Evolutionary conservation across 2,888 invertebrate genomes (phyloP).

Genomic region (Ceramica pisi): DNA sequence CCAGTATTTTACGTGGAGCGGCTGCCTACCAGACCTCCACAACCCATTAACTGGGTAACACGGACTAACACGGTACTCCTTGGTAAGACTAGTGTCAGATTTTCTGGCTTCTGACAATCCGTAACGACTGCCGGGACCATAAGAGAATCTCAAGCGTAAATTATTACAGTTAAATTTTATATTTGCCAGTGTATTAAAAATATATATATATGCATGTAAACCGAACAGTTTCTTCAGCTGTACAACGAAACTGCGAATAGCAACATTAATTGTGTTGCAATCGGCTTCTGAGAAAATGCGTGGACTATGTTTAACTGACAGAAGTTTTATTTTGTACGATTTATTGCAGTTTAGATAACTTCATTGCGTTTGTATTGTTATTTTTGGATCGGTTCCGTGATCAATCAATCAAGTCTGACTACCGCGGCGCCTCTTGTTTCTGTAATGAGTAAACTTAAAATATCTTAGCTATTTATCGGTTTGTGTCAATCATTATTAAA

Average conservation of each 20-base stretch:
- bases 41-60: too few relatives aligned
- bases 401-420: constrained; percentile 20
- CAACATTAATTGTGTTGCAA: constrained; percentile 63
- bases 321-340: constrained; percentile 51
- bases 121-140: too few relatives aligned
- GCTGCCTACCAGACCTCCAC: too few relatives aligned
- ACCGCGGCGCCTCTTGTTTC: constrained; percentile 8
- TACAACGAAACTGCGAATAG: constrained; percentile 61
- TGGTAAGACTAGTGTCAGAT: too few relatives aligned
- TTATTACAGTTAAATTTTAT: neutral
- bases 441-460: constrained; percentile 28
- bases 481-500: constrained; percentile 9
- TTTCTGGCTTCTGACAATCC: too few relatives aligned
- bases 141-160: neutral
- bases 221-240: neutral
- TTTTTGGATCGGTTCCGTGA: constrained; percentile 29
- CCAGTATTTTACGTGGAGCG: too few relatives aligned
- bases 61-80: too few relatives aligned
- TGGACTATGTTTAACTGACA: constrained; percentile 26
- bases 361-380: constrained; percentile 22
- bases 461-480: constrained; percentile 5
- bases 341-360: constrained; percentile 37
- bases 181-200: neutral
- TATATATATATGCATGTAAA: neutral
- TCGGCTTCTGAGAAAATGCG: constrained; percentile 60